A percentile compares a stretch with the other conserved stretches of the same genome.
Evolutionary conservation across 1,140 invertebrate species (phyloP).

Genomic region (Brachionus rubens): DNA sequence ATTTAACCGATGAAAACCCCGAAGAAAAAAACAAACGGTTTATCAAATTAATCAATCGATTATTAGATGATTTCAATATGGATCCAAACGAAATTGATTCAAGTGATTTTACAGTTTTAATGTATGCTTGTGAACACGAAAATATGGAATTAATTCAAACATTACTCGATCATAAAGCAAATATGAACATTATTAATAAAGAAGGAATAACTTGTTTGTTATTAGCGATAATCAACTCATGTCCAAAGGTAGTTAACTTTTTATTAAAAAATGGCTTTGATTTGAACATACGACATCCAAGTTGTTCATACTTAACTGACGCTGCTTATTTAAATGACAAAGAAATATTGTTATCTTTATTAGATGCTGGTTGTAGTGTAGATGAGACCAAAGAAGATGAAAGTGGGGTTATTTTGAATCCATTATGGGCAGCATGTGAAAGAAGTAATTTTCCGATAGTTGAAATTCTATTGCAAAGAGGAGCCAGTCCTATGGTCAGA

Average conservation of each 20-base stretch:
- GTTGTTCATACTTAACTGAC: slow-evolving; percentile 33
- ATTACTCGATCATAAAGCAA: slow-evolving; percentile 14
- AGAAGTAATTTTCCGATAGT: slow-evolving; percentile 27
- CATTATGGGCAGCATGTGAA: slow-evolving; percentile 45
- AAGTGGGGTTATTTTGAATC: slow-evolving; percentile 39
- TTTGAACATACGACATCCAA: background rate
- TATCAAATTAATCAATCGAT: background rate
- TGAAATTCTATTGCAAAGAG: slow-evolving; percentile 12
- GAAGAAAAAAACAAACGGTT: background rate
- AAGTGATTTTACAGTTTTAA: background rate
- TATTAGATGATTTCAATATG: slow-evolving; percentile 5
- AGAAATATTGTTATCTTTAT: slow-evolving; percentile 2
- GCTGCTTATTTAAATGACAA: slow-evolving; percentile 13
- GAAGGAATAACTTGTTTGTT: slow-evolving; percentile 34
- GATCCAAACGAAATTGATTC: slow-evolving; percentile 14
- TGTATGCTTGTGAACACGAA: slow-evolving; percentile 43
- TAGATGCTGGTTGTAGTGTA: slow-evolving; percentile 7
- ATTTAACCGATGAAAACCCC: background rate
- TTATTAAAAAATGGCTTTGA: slow-evolving; percentile 32
- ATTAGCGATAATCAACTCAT: slow-evolving; percentile 21
- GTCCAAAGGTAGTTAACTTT: slow-evolving; percentile 22
- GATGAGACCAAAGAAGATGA: slow-evolving; percentile 39
- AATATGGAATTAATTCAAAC: slow-evolving; percentile 26
- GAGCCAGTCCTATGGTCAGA: slow-evolving; percentile 8
- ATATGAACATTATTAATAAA: slow-evolving; percentile 1